phyloP scores from a whole-genome alignment of 2,113 vertebrate genomes.

The Pristiophorus japonicus region DNA sequence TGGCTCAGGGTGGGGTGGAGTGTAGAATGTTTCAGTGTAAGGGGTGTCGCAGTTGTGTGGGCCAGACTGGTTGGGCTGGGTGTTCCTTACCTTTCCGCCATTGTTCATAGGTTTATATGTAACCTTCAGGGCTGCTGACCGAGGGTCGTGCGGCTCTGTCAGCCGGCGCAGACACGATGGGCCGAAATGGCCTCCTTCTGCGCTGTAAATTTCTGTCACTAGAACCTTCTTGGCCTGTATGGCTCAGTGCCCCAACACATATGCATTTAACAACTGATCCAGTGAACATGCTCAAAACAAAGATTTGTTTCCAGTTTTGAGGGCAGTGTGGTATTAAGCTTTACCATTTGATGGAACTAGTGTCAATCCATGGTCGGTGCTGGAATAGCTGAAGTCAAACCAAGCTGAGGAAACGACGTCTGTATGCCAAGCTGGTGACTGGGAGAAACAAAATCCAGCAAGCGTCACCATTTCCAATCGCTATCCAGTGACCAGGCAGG shows the following conservation, averaged over 20 bases:
- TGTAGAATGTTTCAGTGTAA: no score
- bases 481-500: neutral
- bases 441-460: neutral
- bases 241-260: neutral
- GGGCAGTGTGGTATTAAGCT: neutral
- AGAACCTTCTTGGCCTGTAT: neutral
- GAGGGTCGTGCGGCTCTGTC: no score
- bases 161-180: no score
- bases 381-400: neutral
- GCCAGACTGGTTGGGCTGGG: no score
- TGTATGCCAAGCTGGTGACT: neutral
- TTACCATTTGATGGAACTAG: neutral
- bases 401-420: neutral
- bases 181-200: no score
- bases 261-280: neutral
- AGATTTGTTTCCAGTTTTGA: neutral
- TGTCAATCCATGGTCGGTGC: neutral
- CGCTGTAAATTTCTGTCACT: no score
- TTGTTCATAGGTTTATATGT: no score
- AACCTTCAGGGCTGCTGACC: no score
- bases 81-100: no score
- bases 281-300: neutral
- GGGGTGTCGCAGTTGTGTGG: no score
- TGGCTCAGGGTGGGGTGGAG: no score
- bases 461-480: neutral